A percentile compares a stretch with the other conserved stretches of the same genome.
phyloP scores from a whole-genome alignment of 2,797 vertebrate genomes.

The Hipposideros larvatus region DNA sequence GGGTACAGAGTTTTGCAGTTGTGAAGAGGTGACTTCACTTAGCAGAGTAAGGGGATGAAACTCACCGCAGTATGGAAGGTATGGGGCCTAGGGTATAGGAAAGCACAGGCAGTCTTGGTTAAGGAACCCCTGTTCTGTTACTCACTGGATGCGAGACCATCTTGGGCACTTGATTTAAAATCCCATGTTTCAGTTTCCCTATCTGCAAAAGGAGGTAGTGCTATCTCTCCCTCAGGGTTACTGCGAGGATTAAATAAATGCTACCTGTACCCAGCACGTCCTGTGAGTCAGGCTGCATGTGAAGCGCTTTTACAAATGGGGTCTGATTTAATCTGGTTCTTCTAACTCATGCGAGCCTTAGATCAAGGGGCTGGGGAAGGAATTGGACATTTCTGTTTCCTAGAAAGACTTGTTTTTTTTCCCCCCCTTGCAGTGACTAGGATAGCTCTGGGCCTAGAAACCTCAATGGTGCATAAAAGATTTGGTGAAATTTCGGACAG shows the following conservation, averaged over 20 bases:
- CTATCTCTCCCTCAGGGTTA: background rate
- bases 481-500: background rate
- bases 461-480: background rate
- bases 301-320: background rate
- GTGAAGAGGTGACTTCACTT: background rate
- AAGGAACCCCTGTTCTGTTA: background rate
- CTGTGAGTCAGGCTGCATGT: background rate
- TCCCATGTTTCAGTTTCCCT: background rate
- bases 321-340: background rate
- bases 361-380: background rate
- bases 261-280: background rate
- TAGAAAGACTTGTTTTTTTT: background rate
- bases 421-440: background rate
- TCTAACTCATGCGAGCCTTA: background rate
- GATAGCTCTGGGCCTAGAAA: background rate
- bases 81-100: accelerated
- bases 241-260: background rate
- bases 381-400: background rate
- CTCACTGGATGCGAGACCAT: background rate
- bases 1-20: too few relatives aligned
- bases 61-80: background rate
- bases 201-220: background rate
- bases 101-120: background rate
- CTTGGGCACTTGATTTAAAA: background rate
- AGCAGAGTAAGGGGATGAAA: background rate